Evolutionary conservation across 2,113 vertebrate species (phyloP).

Genomic region (Stigmatopora argus): DNA sequence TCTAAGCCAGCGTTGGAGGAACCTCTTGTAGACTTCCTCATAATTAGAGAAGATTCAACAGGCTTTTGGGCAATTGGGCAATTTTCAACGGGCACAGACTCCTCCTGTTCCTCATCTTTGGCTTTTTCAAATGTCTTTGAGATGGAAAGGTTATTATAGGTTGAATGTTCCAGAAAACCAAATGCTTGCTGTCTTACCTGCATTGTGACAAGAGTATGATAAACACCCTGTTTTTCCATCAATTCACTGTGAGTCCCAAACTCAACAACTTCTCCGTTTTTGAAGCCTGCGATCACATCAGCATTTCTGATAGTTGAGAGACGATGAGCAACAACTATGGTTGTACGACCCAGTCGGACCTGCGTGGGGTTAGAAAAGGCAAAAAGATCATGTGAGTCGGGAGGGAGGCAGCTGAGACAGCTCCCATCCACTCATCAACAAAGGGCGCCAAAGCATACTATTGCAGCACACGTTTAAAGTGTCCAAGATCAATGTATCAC

Average conservation of each 20-base stretch:
- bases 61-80: slow-evolving; percentile 17
- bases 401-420: no score
- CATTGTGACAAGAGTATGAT: slow-evolving; percentile 81
- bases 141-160: background rate
- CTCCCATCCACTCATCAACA: no score
- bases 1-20: slow-evolving; percentile 55
- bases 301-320: slow-evolving; percentile 90
- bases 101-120: background rate
- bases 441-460: no score
- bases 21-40: slow-evolving; percentile 68
- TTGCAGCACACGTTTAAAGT: no score
- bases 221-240: slow-evolving; percentile 81
- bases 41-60: slow-evolving; percentile 29
- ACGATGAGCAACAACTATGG: slow-evolving; percentile 87
- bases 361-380: slow-evolving; percentile 41
- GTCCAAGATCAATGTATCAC: no score
- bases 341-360: slow-evolving; percentile 88
- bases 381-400: no score
- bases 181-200: slow-evolving; percentile 69
- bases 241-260: slow-evolving; percentile 80
- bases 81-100: slow-evolving; percentile 46
- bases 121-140: slow-evolving; percentile 57
- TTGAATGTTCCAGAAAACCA: background rate
- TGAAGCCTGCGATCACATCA: slow-evolving; percentile 82
- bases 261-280: slow-evolving; percentile 77